Evolutionary conservation across 2,888 invertebrate genomes (phyloP).

Genomic region (Cinara cedri): DNA sequence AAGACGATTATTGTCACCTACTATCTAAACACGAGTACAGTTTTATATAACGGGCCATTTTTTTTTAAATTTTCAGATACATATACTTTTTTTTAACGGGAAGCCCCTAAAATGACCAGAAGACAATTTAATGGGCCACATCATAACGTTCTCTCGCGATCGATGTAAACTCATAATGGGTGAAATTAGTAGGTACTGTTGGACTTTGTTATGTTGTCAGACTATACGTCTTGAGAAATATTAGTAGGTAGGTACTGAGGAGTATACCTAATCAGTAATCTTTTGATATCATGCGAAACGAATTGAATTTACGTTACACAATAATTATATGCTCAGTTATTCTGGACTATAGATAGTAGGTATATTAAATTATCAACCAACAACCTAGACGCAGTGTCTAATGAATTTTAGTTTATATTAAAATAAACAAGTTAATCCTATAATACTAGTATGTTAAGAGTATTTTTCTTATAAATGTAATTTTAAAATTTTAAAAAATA

Average conservation of each 20-base stretch:
- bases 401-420: neutral
- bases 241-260: neutral
- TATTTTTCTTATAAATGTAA: neutral
- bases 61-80: too few species aligned
- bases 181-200: slow-evolving; percentile 22
- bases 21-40: slow-evolving; percentile 34
- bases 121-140: slow-evolving; percentile 44
- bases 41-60: slow-evolving; percentile 51
- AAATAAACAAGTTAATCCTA: neutral
- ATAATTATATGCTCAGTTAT: slow-evolving; percentile 24
- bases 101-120: slow-evolving; percentile 34
- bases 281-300: slow-evolving; percentile 20
- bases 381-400: neutral
- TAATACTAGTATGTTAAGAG: neutral
- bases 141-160: slow-evolving; percentile 11
- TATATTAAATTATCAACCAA: too few species aligned
- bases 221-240: slow-evolving; percentile 23
- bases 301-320: slow-evolving; percentile 19
- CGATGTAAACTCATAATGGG: slow-evolving; percentile 23
- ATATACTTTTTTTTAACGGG: slow-evolving; percentile 33
- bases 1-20: slow-evolving; percentile 26
- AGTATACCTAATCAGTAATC: slow-evolving; percentile 16
- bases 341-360: neutral
- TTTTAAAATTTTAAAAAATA: neutral
- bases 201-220: slow-evolving; percentile 45